Evolutionary conservation across 2,888 invertebrate genomes (phyloP).

Genomic region (Kuschelorhynchus macadamiae): DNA sequence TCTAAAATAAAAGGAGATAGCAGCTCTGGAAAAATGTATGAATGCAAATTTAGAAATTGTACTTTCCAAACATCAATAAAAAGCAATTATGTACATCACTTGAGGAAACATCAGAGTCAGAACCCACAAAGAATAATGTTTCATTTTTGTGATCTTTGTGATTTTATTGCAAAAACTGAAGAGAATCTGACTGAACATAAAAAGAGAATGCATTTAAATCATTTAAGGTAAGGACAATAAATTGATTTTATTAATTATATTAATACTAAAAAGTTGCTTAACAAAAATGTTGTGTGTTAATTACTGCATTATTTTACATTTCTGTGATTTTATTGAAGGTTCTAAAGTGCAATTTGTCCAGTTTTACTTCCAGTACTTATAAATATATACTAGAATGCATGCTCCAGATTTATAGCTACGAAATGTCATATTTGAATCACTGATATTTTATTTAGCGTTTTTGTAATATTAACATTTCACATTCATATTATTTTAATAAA

Average conservation of each 20-base stretch:
- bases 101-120: conserved; percentile 33
- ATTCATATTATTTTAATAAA: too few relatives aligned
- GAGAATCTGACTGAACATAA: conserved; percentile 34
- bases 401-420: too few relatives aligned
- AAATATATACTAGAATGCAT: too few relatives aligned
- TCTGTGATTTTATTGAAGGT: too few relatives aligned
- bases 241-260: too few relatives aligned
- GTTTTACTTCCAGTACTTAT: too few relatives aligned
- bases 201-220: conserved; percentile 30
- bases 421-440: too few relatives aligned
- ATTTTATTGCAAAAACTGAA: conserved; percentile 43
- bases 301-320: too few relatives aligned
- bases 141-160: conserved; percentile 45
- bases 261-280: not conserved
- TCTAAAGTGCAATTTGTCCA: too few relatives aligned
- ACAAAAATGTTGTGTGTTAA: too few relatives aligned
- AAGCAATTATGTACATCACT: conserved; percentile 41
- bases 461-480: too few relatives aligned
- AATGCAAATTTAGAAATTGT: conserved; percentile 43
- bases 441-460: too few relatives aligned
- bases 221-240: conserved; percentile 33
- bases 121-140: conserved; percentile 37
- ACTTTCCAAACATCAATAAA: conserved; percentile 37
- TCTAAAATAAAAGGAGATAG: conserved; percentile 2
- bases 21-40: conserved; percentile 11